A percentile compares a stretch with the other conserved stretches of the same genome.
Evolutionary conservation across 2,888 invertebrate species (phyloP).

Genomic region (Ligdia adustata): DNA sequence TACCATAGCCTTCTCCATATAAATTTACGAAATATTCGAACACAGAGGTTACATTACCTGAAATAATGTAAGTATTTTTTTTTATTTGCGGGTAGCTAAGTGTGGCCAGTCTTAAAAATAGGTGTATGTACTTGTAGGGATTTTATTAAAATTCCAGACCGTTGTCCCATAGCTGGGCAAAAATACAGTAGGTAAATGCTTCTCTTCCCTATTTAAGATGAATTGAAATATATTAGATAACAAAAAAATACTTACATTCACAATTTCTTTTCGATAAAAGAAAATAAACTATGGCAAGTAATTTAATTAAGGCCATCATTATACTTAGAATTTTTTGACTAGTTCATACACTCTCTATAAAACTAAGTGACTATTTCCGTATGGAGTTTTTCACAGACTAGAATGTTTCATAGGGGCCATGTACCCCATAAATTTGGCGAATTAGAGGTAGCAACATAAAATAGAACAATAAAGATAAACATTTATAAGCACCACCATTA

Average conservation of each 20-base stretch:
- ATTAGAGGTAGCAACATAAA: neutral
- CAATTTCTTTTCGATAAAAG: neutral
- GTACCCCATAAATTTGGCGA: conserved; percentile 17
- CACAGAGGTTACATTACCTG: conserved; percentile 20
- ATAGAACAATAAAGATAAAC: conserved; percentile 14
- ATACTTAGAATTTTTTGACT: neutral
- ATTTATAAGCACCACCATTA: conserved; percentile 10
- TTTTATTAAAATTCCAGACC: too few species aligned
- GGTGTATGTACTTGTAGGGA: too few species aligned
- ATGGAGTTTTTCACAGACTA: neutral
- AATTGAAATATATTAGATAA: too few species aligned
- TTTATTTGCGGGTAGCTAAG: too few species aligned
- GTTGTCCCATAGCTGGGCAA: too few species aligned
- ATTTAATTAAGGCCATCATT: neutral
- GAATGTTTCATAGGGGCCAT: conserved; percentile 15
- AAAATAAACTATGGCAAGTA: conserved; percentile 1
- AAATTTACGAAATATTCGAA: conserved; percentile 17
- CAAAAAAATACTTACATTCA: conserved; percentile 13
- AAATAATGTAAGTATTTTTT: too few species aligned
- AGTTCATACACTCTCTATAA: neutral
- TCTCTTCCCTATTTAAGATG: too few species aligned
- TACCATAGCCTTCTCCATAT: conserved; percentile 60
- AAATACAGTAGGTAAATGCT: too few species aligned
- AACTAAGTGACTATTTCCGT: neutral
- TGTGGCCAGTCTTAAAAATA: too few species aligned